These are phyloP conservation scores for Thaumetopoea pityocampa DNA, from an alignment of 1,140 invertebrate genomes.

Conservation along the genomic window DNA sequence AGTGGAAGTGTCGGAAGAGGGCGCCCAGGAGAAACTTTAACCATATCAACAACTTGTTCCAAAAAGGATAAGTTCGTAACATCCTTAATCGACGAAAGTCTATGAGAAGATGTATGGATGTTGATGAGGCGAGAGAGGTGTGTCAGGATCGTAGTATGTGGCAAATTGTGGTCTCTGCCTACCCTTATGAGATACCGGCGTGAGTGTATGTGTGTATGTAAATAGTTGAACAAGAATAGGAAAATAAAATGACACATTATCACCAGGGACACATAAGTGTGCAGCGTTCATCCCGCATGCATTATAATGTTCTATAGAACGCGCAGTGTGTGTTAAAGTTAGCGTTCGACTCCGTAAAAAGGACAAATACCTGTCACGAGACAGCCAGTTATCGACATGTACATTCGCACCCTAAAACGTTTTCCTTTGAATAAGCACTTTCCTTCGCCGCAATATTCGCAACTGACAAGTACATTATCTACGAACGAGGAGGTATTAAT, in stretches of 20 bases:
- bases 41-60: no score
- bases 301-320: no score
- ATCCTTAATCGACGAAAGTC: no score
- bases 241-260: conserved; percentile 5
- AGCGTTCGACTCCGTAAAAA: conserved; percentile 9
- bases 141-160: no score
- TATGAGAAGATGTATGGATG: no score
- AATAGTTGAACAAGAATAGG: conserved; percentile 3
- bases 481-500: background rate
- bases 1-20: no score
- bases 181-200: no score
- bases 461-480: background rate
- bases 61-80: no score
- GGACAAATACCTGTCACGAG: conserved; percentile 6
- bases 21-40: no score
- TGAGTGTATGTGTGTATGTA: background rate
- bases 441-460: conserved; percentile 4
- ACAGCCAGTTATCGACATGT: conserved; percentile 3
- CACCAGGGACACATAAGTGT: conserved; percentile 7
- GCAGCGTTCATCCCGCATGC: conserved; percentile 12
- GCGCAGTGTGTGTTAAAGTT: conserved; percentile 1
- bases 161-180: no score
- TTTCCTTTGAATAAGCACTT: conserved; percentile 12
- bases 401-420: conserved; percentile 5
- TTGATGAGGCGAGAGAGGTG: no score